Conservation (phyloP, 2,113 vertebrate genomes). For the Periophthalmus modestus region DNA sequence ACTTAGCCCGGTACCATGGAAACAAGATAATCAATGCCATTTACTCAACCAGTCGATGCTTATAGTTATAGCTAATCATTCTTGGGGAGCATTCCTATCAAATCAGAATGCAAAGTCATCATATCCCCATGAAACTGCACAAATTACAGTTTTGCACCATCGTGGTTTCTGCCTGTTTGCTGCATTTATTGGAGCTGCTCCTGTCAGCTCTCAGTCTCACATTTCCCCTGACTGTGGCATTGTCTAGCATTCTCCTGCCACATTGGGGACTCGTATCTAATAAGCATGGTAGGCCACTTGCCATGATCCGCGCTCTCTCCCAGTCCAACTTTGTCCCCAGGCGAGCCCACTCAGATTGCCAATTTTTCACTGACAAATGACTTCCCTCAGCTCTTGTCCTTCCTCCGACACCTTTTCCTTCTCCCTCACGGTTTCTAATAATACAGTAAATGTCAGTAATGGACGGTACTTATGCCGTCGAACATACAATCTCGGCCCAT, state of each 20-base stretch:
- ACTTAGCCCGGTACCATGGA: not conserved
- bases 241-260: slow-evolving; percentile 18
- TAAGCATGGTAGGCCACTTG: slow-evolving; percentile 19
- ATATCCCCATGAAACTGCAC: not conserved
- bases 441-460: slow-evolving; percentile 42
- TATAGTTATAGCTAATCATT: not conserved
- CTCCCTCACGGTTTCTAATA: slow-evolving; percentile 32
- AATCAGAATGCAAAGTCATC: not conserved
- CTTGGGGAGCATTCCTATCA: not conserved
- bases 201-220: not conserved
- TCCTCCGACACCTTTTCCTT: slow-evolving; percentile 11
- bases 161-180: not conserved
- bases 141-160: not conserved
- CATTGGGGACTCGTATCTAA: slow-evolving; percentile 26
- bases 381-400: slow-evolving; percentile 38
- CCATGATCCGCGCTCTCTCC: slow-evolving; percentile 24
- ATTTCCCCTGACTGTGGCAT: not conserved
- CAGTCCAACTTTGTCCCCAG: slow-evolving; percentile 35
- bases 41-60: not conserved
- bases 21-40: not conserved
- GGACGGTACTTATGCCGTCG: slow-evolving; percentile 43
- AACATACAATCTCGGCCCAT: slow-evolving; percentile 26
- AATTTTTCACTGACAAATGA: slow-evolving; percentile 65
- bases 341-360: slow-evolving; percentile 52
- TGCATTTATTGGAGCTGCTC: not conserved